A percentile compares a stretch with the other conserved stretches of the same genome.
Conservation (phyloP, 2,797 vertebrate genomes). For the Hemitrygon akajei region DNA sequence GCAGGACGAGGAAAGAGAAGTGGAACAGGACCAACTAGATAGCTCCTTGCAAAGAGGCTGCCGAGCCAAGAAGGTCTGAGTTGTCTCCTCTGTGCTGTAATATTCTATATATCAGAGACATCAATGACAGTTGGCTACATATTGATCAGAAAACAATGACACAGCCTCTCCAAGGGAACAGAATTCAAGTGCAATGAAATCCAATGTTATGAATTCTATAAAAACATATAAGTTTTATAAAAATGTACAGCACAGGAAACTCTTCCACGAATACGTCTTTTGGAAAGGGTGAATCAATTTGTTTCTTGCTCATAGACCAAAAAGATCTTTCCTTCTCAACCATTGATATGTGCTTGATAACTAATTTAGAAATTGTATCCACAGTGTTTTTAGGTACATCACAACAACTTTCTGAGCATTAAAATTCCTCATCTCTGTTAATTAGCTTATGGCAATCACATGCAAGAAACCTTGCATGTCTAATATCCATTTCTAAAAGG, state of each 20-base stretch:
- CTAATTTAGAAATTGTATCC: not conserved
- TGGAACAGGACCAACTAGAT: not conserved
- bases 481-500: not conserved
- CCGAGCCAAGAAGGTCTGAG: no score
- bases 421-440: not conserved
- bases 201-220: no score
- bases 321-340: not conserved
- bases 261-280: not conserved
- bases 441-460: not conserved
- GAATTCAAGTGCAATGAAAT: not conserved
- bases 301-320: not conserved
- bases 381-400: not conserved
- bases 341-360: not conserved
- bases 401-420: not conserved
- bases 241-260: not conserved
- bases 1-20: not conserved
- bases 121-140: not conserved
- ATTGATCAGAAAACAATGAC: not conserved
- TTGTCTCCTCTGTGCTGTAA: not conserved
- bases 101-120: not conserved
- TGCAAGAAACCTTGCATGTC: not conserved
- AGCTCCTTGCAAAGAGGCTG: not conserved
- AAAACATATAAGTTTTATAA: not conserved
- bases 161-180: not conserved
- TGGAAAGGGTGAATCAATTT: not conserved